Conservation (phyloP, 2,113 vertebrate genomes). For the Ciconia boyciana region DNA sequence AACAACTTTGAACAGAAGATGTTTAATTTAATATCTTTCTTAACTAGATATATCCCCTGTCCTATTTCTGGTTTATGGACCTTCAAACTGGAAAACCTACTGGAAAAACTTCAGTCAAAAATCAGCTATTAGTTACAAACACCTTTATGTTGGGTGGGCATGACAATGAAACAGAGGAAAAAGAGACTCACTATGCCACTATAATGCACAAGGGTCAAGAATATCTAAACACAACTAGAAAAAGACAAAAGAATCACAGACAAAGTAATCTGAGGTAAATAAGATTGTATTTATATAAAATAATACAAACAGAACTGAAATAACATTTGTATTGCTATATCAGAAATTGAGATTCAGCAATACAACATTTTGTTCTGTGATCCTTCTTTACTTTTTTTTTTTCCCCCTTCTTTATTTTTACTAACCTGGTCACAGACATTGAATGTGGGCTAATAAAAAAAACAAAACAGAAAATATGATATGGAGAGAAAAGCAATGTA, state of each 20-base stretch:
- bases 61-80: background rate
- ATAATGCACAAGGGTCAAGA: constrained; percentile 58
- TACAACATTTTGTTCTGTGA: constrained; percentile 78
- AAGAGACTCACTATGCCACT: constrained; percentile 65
- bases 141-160: constrained; percentile 48
- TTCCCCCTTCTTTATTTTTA: constrained; percentile 77
- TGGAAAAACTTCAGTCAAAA: background rate
- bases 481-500: constrained; percentile 88
- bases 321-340: constrained; percentile 35
- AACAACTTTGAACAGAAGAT: background rate
- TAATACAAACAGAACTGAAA: constrained; percentile 33
- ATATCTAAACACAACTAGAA: constrained; percentile 72
- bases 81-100: background rate
- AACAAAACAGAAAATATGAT: constrained; percentile 91
- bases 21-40: background rate
- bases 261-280: constrained; percentile 49
- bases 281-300: constrained; percentile 36
- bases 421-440: constrained; percentile 99
- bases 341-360: constrained; percentile 55
- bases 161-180: constrained; percentile 65
- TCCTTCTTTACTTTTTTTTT: constrained; percentile 69
- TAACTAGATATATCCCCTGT: background rate
- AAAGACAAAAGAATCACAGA: constrained; percentile 80
- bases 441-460: constrained; percentile 96
- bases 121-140: constrained; percentile 54